Base-by-base conservation (phyloP, 2,888 invertebrate species). In the Nemapogon koenigi region DNA sequence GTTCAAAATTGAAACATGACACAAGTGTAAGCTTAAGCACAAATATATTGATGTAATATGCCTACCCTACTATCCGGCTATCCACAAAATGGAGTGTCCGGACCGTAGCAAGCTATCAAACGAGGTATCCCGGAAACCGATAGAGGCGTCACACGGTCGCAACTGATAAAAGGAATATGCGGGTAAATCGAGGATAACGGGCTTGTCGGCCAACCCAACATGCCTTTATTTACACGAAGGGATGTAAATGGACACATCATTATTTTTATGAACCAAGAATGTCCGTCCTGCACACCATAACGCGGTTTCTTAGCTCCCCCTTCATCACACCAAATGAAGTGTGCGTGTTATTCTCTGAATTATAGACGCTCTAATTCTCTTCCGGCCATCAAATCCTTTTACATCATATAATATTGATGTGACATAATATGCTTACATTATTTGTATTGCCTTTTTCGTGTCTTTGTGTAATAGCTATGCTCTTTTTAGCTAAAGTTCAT, bases 181-280 rank as follows among this genome's bases (percentile, higher is more conserved):
- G 33, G 33, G 19, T 19, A 33, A 33, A 33, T 33, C 33, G 33
- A 11, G 33, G 33, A 33, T 33, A 33, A 33, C 33, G 33, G 14
- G 33, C 19, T 17, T 31, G 31, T 31, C 31, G 38, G 22, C 38
- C 31, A 11, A 19, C 37, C 32, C 30, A 28, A 18, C 35, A 39
- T 39, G 35, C 26, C 31, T 25, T 39, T 39, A 39, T 39, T 39
- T 29, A 35, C 35, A 39, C 35, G 39, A 39, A 39, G 29, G 39
- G 39, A 39, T 39, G 39, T 35, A 39, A 39, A 39, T 39, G 39
- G 33, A 17, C 33, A 27, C 27, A 16, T 25, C 33, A 30, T 28
- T 33, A 35, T 26, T 39, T 39, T 39, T 39, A 39, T 39, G 39
- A 33, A 26, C 33, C 15, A 18, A 28, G 39, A 32, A 25, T 35